phyloP scores from a whole-genome alignment of 2,797 vertebrate genomes.

The Enoplosus armatus region DNA sequence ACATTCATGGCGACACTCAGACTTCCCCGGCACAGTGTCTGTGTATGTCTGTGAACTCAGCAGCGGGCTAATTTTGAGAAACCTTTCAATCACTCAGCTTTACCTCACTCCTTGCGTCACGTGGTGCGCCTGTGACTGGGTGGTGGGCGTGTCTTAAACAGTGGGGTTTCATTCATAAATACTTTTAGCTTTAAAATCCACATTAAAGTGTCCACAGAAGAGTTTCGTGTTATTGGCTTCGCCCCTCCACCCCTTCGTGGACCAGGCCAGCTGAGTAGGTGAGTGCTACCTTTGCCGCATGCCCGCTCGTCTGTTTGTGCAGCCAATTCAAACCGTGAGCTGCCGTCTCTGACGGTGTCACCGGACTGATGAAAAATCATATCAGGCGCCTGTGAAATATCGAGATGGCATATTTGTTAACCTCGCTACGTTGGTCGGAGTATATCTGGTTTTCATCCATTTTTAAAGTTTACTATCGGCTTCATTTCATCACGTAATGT shows the following conservation, averaged over 20 bases:
- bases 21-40: not conserved
- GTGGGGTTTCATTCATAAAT: conserved; percentile 94
- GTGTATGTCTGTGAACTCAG: not conserved
- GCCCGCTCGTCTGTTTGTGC: conserved; percentile 58
- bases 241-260: conserved; percentile 71
- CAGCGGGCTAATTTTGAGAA: conserved; percentile 14
- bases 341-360: conserved; percentile 31
- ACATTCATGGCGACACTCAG: not conserved
- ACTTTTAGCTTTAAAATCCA: conserved; percentile 82
- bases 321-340: conserved; percentile 42
- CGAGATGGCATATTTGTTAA: conserved; percentile 28
- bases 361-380: conserved; percentile 50
- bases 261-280: conserved; percentile 81
- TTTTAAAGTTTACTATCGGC: conserved; percentile 9
- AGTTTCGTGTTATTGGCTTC: conserved; percentile 61
- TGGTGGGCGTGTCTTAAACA: conserved; percentile 85
- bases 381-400: conserved; percentile 37
- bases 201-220: conserved; percentile 80
- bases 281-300: conserved; percentile 67
- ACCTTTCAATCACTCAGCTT: conserved; percentile 45
- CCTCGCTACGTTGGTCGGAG: not conserved
- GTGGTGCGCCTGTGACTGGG: conserved; percentile 75
- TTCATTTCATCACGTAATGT: conserved; percentile 3
- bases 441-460: not conserved
- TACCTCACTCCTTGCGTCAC: conserved; percentile 79